A percentile compares a stretch with the other conserved stretches of the same genome.
These are phyloP conservation scores for Catharus fuscescens DNA, from an alignment of 2,113 vertebrate species.

Conservation along the genomic window DNA sequence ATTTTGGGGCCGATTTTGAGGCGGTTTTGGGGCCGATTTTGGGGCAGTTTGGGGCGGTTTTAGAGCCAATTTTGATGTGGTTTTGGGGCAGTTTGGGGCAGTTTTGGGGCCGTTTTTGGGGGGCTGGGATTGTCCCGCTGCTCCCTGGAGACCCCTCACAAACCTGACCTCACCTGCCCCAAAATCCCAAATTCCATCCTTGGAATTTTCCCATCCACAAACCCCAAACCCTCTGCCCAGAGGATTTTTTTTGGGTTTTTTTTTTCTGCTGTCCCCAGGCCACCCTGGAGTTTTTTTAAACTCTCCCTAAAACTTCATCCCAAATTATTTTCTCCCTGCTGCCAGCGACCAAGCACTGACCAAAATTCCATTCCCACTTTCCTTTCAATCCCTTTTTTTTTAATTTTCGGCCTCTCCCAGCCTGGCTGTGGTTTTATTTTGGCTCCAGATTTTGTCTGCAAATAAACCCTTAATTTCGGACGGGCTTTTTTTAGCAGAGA, in stretches of 20 bases:
- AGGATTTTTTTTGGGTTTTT: too few species aligned
- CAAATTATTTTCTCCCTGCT: accelerated
- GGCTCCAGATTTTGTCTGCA: background rate
- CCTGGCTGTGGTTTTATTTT: background rate
- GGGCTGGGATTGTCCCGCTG: too few species aligned
- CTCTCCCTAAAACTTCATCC: background rate
- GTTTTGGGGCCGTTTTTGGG: too few species aligned
- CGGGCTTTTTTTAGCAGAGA: accelerated
- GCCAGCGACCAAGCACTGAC: background rate
- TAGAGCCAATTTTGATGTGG: too few species aligned
- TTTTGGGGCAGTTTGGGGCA: too few species aligned
- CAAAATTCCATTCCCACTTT: background rate
- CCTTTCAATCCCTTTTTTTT: background rate
- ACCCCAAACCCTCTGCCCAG: background rate
- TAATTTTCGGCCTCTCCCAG: background rate
- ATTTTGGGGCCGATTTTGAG: too few species aligned
- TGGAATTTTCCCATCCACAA: background rate
- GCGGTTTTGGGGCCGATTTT: too few species aligned
- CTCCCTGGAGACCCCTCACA: too few species aligned
- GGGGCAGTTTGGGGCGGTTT: too few species aligned
- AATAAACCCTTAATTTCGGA: background rate
- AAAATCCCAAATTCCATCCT: background rate
- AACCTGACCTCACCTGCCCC: background rate
- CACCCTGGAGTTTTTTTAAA: background rate
- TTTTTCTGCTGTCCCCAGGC: background rate